These are phyloP conservation scores for Noctua comes DNA, from an alignment of 2,888 invertebrate species.

Conservation along the genomic window DNA sequence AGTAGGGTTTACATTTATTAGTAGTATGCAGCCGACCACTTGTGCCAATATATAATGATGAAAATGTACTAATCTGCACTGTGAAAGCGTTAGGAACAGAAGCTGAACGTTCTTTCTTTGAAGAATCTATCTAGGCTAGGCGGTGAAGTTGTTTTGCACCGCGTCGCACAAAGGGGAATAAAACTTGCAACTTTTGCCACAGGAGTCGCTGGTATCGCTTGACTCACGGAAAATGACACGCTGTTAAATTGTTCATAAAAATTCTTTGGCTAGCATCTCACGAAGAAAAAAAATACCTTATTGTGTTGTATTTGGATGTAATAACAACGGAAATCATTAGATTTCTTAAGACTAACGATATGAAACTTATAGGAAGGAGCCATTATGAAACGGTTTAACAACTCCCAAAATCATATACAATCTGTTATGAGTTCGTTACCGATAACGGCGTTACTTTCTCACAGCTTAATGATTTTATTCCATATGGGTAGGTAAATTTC, in stretches of 20 bases:
- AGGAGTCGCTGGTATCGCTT: background rate
- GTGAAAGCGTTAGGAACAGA: background rate
- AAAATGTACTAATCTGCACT: background rate
- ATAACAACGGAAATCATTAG: background rate
- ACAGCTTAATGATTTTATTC: background rate
- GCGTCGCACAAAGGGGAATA: background rate
- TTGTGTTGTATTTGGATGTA: background rate
- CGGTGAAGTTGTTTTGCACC: background rate
- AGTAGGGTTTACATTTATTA: conserved; percentile 67
- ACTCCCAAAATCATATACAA: background rate
- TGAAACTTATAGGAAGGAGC: background rate
- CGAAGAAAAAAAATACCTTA: background rate
- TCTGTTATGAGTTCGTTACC: background rate
- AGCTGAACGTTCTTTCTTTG: background rate
- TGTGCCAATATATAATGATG: conserved; percentile 44
- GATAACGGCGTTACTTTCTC: background rate
- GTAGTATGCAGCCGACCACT: conserved; percentile 16
- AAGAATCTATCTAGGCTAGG: background rate
- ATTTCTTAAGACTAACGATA: background rate
- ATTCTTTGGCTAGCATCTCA: background rate
- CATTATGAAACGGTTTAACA: background rate
- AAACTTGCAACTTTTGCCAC: conserved; percentile 1
- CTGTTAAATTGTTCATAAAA: background rate
- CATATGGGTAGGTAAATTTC: no score
- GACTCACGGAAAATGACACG: background rate